Evolutionary conservation across 2,113 vertebrate species (phyloP).

Genomic region (Grantiella picta): DNA sequence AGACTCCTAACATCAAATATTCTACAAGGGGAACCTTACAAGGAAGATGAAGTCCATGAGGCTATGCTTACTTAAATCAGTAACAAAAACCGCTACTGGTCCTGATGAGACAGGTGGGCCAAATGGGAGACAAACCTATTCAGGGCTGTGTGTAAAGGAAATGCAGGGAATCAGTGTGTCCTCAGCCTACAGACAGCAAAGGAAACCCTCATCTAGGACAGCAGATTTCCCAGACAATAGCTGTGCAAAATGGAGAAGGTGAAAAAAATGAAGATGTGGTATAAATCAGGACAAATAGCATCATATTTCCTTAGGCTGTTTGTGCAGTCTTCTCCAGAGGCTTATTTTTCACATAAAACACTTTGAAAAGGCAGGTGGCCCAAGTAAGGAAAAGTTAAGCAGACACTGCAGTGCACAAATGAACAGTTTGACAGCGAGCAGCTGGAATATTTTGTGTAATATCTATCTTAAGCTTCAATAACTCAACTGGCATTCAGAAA

Average conservation of each 20-base stretch:
- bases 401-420: background rate
- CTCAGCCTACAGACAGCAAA: background rate
- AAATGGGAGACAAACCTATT: background rate
- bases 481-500: background rate
- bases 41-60: background rate
- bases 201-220: background rate
- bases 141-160: background rate
- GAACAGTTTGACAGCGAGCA: background rate
- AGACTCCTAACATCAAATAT: background rate
- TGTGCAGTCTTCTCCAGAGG: background rate
- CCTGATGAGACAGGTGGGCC: background rate
- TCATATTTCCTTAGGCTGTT: background rate
- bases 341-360: background rate
- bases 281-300: background rate
- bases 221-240: background rate
- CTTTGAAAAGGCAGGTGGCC: background rate
- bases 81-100: background rate
- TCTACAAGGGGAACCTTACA: background rate
- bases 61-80: background rate
- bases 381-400: background rate
- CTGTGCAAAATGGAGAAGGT: background rate
- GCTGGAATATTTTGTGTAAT: background rate
- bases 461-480: background rate
- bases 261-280: background rate
- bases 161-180: background rate